Conservation (phyloP, 23 tunicate genomes). For the Ciona savignyi region DNA sequence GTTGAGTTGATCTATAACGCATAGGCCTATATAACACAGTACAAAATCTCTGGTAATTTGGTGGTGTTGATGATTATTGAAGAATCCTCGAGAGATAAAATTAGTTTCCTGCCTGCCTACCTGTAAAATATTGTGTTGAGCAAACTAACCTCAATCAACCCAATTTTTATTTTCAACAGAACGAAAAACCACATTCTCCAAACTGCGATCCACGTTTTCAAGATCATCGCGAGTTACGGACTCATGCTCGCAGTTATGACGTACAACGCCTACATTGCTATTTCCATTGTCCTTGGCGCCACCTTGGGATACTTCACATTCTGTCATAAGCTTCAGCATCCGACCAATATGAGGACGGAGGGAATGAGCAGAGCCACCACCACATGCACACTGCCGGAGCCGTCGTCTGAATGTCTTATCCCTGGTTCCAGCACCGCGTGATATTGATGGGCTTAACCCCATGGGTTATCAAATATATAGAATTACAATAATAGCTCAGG, state of each 20-base stretch:
- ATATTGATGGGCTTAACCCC: too few relatives aligned
- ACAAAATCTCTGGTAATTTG: too few relatives aligned
- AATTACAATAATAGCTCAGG: too few relatives aligned
- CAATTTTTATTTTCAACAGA: too few relatives aligned
- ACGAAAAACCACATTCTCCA: constrained; percentile 63
- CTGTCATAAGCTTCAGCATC: constrained; percentile 14
- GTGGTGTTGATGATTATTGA: too few relatives aligned
- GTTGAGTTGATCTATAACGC: too few relatives aligned
- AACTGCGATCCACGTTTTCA: constrained; percentile 42
- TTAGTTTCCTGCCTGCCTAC: too few relatives aligned
- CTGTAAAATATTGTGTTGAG: too few relatives aligned
- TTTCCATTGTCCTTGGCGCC: constrained; percentile 45
- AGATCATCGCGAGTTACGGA: constrained; percentile 35
- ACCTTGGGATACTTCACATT: constrained; percentile 64
- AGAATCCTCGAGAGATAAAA: too few relatives aligned
- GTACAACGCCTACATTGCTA: constrained; percentile 59
- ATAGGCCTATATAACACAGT: too few relatives aligned
- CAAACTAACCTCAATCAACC: too few relatives aligned
- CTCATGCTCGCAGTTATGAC: constrained; percentile 82
- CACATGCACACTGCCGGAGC: neutral
- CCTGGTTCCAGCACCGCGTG: neutral
- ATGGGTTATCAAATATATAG: too few relatives aligned
- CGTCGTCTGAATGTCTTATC: neutral
- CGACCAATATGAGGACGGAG: neutral
- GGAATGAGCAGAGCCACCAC: neutral